Evolutionary conservation across 2,113 vertebrate genomes (phyloP).

Genomic region (Sardina pilchardus): DNA sequence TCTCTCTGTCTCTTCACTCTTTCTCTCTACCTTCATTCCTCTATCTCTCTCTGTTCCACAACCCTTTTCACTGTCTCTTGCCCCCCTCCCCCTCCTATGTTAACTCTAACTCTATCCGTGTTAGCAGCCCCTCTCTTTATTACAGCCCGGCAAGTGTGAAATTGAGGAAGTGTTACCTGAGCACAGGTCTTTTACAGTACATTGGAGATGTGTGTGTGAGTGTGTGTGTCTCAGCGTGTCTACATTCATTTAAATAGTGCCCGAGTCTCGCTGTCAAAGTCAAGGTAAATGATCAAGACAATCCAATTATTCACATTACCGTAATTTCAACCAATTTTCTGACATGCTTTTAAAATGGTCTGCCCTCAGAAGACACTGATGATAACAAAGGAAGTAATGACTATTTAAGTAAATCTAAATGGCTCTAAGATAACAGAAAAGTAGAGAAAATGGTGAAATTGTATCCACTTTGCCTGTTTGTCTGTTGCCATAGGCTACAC

Average conservation of each 20-base stretch:
- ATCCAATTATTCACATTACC: slow-evolving; percentile 2
- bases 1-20: background rate
- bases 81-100: slow-evolving; percentile 22
- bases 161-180: slow-evolving; percentile 50
- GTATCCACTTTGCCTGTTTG: background rate
- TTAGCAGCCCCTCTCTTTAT: slow-evolving; percentile 33
- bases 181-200: slow-evolving; percentile 39
- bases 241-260: background rate
- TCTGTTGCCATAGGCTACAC: background rate
- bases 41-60: background rate
- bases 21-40: background rate
- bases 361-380: background rate
- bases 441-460: background rate
- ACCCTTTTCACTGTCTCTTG: background rate
- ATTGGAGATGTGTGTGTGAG: slow-evolving; percentile 30
- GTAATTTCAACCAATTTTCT: background rate
- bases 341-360: background rate
- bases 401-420: background rate
- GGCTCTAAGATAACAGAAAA: background rate
- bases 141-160: slow-evolving; percentile 48
- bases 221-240: background rate
- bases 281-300: slow-evolving; percentile 19
- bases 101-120: slow-evolving; percentile 13
- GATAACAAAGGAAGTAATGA: slow-evolving; percentile 3
- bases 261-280: background rate